Conservation (phyloP, 2,113 vertebrate genomes). For the Plotosus lineatus region DNA sequence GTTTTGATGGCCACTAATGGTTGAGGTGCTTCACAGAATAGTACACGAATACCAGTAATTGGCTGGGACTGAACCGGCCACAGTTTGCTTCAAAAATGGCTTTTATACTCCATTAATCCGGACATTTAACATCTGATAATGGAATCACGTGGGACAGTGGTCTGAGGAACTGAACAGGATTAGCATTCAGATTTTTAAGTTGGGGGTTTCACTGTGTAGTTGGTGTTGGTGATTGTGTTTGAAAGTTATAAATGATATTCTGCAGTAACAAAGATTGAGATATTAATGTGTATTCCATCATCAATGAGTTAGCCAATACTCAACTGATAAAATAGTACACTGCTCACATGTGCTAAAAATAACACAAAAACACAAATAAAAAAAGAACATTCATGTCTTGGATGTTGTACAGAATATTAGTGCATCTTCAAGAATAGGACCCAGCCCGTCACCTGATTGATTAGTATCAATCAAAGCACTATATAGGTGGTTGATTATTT, state of each 20-base stretch:
- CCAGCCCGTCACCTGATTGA: background rate
- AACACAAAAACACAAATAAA: background rate
- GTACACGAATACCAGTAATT: constrained; percentile 31
- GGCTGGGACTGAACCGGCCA: background rate
- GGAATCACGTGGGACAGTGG: background rate
- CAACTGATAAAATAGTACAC: background rate
- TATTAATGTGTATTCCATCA: background rate
- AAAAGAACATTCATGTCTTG: background rate
- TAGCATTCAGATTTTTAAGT: background rate
- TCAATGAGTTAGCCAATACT: background rate
- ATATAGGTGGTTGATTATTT: background rate
- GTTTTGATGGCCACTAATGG: constrained; percentile 34
- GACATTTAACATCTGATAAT: constrained; percentile 39
- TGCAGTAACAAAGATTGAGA: background rate
- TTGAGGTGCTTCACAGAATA: constrained; percentile 29
- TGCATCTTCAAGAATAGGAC: too few relatives aligned
- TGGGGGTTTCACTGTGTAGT: background rate
- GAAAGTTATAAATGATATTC: background rate
- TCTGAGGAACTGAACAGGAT: background rate
- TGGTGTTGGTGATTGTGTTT: background rate
- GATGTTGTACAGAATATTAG: too few relatives aligned
- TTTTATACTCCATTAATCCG: constrained; percentile 34
- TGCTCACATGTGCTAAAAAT: background rate
- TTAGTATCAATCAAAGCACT: background rate
- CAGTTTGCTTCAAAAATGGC: constrained; percentile 19